Conservation (phyloP, 1,140 invertebrate species). For the Eumaeus atala region DNA sequence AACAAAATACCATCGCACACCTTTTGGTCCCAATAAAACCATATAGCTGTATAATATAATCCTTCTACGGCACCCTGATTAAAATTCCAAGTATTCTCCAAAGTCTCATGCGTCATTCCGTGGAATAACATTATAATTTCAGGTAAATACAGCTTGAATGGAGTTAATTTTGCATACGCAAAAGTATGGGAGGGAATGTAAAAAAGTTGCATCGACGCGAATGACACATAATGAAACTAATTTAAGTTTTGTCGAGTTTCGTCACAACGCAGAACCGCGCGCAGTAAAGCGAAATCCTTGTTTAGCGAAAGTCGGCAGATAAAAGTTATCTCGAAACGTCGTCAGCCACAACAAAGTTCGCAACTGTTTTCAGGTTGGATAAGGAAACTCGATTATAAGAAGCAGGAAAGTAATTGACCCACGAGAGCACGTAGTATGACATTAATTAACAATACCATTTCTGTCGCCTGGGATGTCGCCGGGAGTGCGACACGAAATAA, state of each 20-base stretch:
- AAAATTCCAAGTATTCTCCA: slow-evolving; percentile 25
- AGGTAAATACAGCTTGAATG: background rate
- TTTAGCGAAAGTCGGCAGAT: slow-evolving; percentile 42
- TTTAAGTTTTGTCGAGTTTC: slow-evolving; percentile 41
- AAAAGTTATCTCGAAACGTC: slow-evolving; percentile 54
- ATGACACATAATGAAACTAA: slow-evolving; percentile 36
- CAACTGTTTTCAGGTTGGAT: slow-evolving; percentile 43
- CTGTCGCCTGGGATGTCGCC: too few species aligned
- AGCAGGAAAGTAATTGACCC: too few species aligned
- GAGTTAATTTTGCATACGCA: background rate
- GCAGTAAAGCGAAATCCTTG: slow-evolving; percentile 43
- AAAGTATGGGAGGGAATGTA: too few species aligned
- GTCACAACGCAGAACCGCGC: slow-evolving; percentile 28
- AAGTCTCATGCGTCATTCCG: slow-evolving; percentile 18
- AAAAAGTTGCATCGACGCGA: too few species aligned
- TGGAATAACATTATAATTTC: background rate
- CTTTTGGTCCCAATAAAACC: too few species aligned
- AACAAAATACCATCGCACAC: too few species aligned
- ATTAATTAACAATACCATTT: too few species aligned
- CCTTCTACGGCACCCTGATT: slow-evolving; percentile 24
- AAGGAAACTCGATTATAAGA: too few species aligned
- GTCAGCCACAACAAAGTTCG: slow-evolving; percentile 45
- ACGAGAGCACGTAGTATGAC: too few species aligned
- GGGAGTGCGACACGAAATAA: too few species aligned
- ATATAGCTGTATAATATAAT: slow-evolving; percentile 7